phyloP scores from a whole-genome alignment of 2,888 invertebrate species.

The Leucophenga maculata region DNA sequence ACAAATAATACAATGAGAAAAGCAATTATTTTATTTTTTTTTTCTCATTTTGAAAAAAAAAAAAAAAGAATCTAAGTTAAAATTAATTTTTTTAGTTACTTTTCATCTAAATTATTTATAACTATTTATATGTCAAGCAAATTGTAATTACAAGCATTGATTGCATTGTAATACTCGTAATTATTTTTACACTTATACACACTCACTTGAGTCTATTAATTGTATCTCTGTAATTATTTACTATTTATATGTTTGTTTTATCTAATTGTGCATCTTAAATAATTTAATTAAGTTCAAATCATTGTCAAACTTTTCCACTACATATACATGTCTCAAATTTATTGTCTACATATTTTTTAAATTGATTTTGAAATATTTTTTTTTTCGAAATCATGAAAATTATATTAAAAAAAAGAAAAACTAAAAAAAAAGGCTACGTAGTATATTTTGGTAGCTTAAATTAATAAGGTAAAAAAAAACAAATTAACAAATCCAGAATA shows the following conservation, averaged over 20 bases:
- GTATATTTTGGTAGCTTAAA: constrained; percentile 39
- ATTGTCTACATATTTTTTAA: not conserved
- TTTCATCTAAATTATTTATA: constrained; percentile 47
- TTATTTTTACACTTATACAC: too few species aligned
- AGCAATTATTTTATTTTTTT: too few species aligned
- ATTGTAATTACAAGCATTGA: too few species aligned
- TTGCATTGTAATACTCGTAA: constrained; percentile 37
- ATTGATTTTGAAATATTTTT: constrained; percentile 14
- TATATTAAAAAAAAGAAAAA: not conserved
- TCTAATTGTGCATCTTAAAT: too few species aligned
- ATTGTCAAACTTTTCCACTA: not conserved
- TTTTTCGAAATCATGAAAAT: not conserved
- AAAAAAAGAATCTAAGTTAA: not conserved
- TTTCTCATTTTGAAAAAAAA: too few species aligned
- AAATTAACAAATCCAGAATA: constrained; percentile 53
- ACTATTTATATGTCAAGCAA: constrained; percentile 35
- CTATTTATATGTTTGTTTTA: too few species aligned
- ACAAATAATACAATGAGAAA: too few species aligned
- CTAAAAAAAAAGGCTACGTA: constrained; percentile 38
- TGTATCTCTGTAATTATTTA: too few species aligned
- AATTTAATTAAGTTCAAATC: too few species aligned
- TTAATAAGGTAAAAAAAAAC: constrained; percentile 49
- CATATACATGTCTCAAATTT: not conserved
- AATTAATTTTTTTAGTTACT: constrained; percentile 36
- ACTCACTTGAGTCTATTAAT: too few species aligned